Evolutionary conservation across 2,888 invertebrate genomes (phyloP), one percentile per base, ranked within the genome.

Genomic region (Perdita meconis): DNA sequence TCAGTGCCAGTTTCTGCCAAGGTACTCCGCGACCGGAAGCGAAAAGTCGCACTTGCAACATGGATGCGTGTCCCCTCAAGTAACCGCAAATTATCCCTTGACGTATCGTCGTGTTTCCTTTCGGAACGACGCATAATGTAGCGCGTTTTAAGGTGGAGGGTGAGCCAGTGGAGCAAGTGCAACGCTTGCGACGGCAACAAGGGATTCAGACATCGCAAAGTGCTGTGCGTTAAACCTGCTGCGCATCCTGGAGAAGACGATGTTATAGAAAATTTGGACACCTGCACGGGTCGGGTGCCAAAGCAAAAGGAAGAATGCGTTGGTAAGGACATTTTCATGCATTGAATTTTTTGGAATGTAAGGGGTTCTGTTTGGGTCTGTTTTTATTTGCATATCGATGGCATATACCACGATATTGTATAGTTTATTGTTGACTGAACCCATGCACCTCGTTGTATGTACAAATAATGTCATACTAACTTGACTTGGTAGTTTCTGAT

Each of bases 81-180:
- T 94, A 90, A 83, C 60, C 16, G 0, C 3, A 6, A 10, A 24
- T 16, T n/a, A n/a, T 16, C 34, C 13, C 2, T n/a, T 16, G 13
- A n/a, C n/a, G 30, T 2, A 13, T n/a, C 2, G 26, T 10, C 8
- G 6, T 19, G 44, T 8, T 8, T 30, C 3, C 2, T 8, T 47
- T 12, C 10, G 19, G 12, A 47, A 47, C 5, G 19, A 0, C 19
- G 5, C 19, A 16, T n/a, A 5, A 51, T 3, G 8, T 8, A 4
- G 3, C 1, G 47, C 19, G 22, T 2, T 47, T 78, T 5, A 76
- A 95, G 95, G 88, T 95, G 95, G 95, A 93, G 94, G 89, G 92
- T 93, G 2, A 95, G 95, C 6, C 94, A 94, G 63, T 95, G 95
- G 95, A 94, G 95, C 79, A 93, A 93, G 72, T 95, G 95, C 86